These are phyloP conservation scores for Masticophis lateralis DNA, from an alignment of 2,797 vertebrate genomes.

Conservation along the genomic window DNA sequence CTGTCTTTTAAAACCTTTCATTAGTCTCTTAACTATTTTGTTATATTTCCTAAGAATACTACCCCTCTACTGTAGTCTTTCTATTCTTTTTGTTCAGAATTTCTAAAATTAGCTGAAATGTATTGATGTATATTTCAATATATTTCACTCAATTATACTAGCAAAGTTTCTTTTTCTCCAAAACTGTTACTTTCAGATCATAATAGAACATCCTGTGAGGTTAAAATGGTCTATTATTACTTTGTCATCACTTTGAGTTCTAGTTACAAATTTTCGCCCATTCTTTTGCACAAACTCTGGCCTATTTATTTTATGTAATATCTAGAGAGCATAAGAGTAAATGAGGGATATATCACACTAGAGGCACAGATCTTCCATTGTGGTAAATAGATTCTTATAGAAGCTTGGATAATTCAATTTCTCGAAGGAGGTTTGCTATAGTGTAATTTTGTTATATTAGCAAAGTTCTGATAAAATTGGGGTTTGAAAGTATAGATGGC, in stretches of 20 bases:
- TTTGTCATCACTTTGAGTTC: neutral
- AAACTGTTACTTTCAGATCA: neutral
- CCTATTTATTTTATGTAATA: neutral
- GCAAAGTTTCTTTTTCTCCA: neutral
- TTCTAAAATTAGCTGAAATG: neutral
- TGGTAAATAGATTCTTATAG: neutral
- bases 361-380: neutral
- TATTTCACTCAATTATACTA: neutral
- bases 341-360: neutral
- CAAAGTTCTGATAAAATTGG: neutral
- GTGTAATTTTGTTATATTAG: neutral
- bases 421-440: neutral
- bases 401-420: neutral
- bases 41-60: neutral
- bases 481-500: neutral
- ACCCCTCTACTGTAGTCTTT: neutral
- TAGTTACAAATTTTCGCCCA: neutral
- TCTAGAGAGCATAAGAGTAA: neutral
- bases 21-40: neutral
- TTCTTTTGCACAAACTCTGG: neutral
- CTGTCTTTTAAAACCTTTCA: neutral
- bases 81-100: neutral
- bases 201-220: neutral
- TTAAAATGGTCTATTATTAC: neutral
- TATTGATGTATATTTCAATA: neutral